These are phyloP conservation scores for Cantharis flavilabris DNA, from an alignment of 2,888 invertebrate genomes.

Conservation along the genomic window DNA sequence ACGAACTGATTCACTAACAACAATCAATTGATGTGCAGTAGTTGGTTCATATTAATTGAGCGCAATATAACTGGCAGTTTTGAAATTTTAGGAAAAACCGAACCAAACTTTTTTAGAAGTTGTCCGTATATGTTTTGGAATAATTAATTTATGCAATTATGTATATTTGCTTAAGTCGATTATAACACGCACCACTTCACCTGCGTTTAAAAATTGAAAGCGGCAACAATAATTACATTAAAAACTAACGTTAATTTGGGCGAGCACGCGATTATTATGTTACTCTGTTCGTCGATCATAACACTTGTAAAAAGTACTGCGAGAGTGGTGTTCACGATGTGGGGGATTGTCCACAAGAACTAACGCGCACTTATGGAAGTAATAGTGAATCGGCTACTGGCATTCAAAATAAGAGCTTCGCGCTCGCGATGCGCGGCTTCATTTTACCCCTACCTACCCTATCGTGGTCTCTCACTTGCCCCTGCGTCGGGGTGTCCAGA, in stretches of 20 bases:
- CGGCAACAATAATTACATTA: constrained; percentile 19
- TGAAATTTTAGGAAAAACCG: neutral
- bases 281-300: constrained; percentile 18
- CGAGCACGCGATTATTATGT: constrained; percentile 26
- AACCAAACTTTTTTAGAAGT: neutral
- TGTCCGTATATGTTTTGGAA: neutral
- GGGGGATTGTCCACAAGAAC: constrained; percentile 32
- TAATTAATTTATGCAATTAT: neutral
- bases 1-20: constrained; percentile 27
- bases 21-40: constrained; percentile 28
- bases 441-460: constrained; percentile 53
- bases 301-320: constrained; percentile 17
- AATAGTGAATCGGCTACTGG: constrained; percentile 35
- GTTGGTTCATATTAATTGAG: constrained; percentile 13
- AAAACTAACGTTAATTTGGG: constrained; percentile 17
- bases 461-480: constrained; percentile 44
- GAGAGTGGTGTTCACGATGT: constrained; percentile 22
- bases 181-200: constrained; percentile 22
- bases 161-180: neutral
- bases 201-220: constrained; percentile 20
- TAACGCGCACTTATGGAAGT: constrained; percentile 31
- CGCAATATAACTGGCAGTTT: neutral
- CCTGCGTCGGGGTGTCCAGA: constrained; percentile 42
- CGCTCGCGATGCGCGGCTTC: constrained; percentile 30
- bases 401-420: constrained; percentile 37